Conservation (phyloP, 2,113 vertebrate species). For the Bagarius yarrelli region DNA sequence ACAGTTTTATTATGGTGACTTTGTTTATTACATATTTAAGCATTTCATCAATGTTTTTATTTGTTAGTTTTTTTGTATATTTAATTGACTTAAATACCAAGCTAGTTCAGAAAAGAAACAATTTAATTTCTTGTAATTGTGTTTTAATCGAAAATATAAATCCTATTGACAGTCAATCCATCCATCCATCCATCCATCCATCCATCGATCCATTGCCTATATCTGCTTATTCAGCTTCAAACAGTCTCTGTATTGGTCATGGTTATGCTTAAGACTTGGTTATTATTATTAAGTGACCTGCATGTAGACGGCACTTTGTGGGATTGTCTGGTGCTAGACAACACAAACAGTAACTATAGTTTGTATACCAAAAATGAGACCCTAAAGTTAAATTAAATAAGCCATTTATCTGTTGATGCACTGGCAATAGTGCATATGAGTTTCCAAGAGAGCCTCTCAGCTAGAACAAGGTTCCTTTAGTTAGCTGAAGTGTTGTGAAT, state of each 20-base stretch:
- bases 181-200: no score
- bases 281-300: not conserved
- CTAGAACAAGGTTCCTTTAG: conserved; percentile 49
- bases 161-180: no score
- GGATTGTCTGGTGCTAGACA: not conserved
- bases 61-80: no score
- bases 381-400: not conserved
- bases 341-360: not conserved
- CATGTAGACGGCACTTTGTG: not conserved
- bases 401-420: not conserved
- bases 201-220: no score
- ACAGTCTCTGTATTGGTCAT: not conserved
- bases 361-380: not conserved
- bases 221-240: no score
- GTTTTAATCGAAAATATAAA: no score
- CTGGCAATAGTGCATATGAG: not conserved
- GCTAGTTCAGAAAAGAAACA: no score
- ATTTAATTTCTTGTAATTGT: no score
- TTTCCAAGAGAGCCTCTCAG: conserved; percentile 31
- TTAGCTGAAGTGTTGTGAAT: conserved; percentile 39
- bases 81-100: no score
- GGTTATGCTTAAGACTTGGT: not conserved
- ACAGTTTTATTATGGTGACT: not conserved
- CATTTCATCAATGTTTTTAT: not conserved
- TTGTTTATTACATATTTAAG: not conserved